Evolutionary conservation across 1,140 invertebrate genomes (phyloP).

Genomic region (Notospermus geniculatus): DNA sequence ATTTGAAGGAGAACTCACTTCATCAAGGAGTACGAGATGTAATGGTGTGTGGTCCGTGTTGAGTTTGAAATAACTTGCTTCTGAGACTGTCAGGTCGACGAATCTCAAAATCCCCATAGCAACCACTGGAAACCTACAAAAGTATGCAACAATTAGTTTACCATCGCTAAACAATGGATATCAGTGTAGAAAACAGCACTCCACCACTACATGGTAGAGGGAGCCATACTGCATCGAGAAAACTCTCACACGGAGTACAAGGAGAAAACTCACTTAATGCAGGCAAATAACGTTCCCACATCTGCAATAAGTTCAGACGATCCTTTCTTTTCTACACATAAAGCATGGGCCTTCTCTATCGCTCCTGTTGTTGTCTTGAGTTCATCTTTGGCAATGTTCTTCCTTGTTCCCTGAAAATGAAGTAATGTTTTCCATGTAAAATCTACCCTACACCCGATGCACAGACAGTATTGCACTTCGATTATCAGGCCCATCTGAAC

Average conservation of each 20-base stretch:
- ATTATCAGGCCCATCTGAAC: no score
- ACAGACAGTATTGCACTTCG: no score
- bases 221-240: not conserved
- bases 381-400: conserved; percentile 64
- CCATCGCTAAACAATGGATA: conserved; percentile 4
- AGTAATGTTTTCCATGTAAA: no score
- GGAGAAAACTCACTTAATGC: conserved; percentile 68
- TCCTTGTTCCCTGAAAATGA: conserved; percentile 41
- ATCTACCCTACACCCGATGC: no score
- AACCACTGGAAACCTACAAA: conserved; percentile 83
- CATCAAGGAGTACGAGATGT: conserved; percentile 92
- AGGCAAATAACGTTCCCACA: conserved; percentile 72
- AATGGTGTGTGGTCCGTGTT: conserved; percentile 95
- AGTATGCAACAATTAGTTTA: conserved; percentile 10
- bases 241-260: not conserved
- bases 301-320: conserved; percentile 88
- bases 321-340: conserved; percentile 86
- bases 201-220: not conserved
- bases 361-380: conserved; percentile 86
- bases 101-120: conserved; percentile 89
- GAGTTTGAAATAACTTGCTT: conserved; percentile 93
- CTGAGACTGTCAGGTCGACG: conserved; percentile 93
- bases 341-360: conserved; percentile 89
- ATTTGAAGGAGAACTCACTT: conserved; percentile 62
- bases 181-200: not conserved